These are phyloP conservation scores for Grallaria varia DNA, from an alignment of 2,113 vertebrate genomes.

Conservation along the genomic window DNA sequence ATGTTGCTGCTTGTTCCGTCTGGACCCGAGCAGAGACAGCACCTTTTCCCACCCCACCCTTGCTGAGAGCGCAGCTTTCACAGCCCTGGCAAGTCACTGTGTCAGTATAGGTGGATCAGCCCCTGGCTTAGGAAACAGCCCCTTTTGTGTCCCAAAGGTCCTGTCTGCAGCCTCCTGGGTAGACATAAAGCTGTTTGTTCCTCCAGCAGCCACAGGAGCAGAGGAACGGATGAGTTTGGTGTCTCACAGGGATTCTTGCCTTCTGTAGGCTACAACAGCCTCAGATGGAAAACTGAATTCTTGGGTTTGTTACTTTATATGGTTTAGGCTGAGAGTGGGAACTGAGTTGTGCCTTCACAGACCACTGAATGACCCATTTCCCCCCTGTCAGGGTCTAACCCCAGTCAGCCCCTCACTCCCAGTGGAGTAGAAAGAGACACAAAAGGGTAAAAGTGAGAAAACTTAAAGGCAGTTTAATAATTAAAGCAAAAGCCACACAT, in stretches of 20 bases:
- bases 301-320: not conserved
- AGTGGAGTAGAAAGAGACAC: not conserved
- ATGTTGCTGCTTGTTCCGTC: not conserved
- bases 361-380: accelerated
- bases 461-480: not conserved
- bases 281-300: not conserved
- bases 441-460: not conserved
- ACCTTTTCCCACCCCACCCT: accelerated
- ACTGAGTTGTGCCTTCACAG: not conserved
- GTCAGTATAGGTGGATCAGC: not conserved
- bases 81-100: not conserved
- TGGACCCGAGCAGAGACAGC: not conserved
- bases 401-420: not conserved
- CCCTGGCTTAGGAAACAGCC: not conserved
- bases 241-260: not conserved
- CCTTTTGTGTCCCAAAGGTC: not conserved
- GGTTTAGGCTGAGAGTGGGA: not conserved
- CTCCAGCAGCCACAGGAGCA: not conserved
- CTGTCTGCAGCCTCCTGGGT: not conserved
- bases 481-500: not conserved
- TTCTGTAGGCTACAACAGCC: not conserved
- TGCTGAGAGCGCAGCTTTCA: not conserved
- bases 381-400: not conserved
- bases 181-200: not conserved
- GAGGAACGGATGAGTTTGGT: not conserved